These are phyloP conservation scores for Nomada hirtipes DNA, from an alignment of 2,888 invertebrate species.

Conservation along the genomic window DNA sequence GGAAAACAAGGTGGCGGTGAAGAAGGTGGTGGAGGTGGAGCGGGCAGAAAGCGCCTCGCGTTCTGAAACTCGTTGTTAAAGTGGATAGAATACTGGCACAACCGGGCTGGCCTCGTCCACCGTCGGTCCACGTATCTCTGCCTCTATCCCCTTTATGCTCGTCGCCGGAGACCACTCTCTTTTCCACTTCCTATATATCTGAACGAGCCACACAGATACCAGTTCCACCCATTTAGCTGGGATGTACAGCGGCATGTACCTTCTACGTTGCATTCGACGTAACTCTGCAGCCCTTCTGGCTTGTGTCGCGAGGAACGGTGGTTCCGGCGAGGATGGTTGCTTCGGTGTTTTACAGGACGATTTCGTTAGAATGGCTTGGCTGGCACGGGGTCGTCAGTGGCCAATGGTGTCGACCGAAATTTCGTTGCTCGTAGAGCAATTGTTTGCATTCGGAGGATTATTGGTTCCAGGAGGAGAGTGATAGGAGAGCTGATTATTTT, in stretches of 20 bases:
- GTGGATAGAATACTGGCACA: conserved; percentile 69
- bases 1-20: conserved; percentile 40
- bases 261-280: conserved; percentile 44
- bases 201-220: conserved; percentile 56
- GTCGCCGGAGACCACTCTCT: conserved; percentile 40
- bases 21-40: conserved; percentile 44
- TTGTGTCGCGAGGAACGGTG: background rate
- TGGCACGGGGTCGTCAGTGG: no score
- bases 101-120: conserved; percentile 28
- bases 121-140: conserved; percentile 42
- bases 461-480: background rate
- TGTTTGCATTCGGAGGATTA: background rate
- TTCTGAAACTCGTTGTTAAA: conserved; percentile 74
- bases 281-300: conserved; percentile 35
- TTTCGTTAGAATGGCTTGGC: background rate
- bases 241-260: conserved; percentile 17
- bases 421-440: background rate
- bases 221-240: conserved; percentile 62
- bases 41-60: conserved; percentile 59
- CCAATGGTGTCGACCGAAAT: background rate
- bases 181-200: conserved; percentile 60
- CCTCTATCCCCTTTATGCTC: conserved; percentile 69
- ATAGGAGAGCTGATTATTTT: no score
- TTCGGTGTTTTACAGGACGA: background rate
- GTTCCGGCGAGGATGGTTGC: conserved; percentile 4